Evolutionary conservation across 92 coral and sea anemone genomes (phyloP).

Genomic region (Phymanthus crucifer): DNA sequence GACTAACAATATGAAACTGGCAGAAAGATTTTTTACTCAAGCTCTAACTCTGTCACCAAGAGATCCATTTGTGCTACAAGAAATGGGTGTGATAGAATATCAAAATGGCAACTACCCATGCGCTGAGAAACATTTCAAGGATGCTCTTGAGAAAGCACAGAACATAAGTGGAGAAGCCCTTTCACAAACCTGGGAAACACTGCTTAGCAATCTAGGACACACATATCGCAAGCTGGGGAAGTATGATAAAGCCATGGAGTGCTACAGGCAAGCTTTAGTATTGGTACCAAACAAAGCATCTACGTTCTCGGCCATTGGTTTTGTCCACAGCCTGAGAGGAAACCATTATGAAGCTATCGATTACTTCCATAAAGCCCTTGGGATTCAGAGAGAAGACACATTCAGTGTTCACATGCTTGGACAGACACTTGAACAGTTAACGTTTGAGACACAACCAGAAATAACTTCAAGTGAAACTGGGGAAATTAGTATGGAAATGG

Average conservation of each 20-base stretch:
- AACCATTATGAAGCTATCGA: conserved; percentile 87
- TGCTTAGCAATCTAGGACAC: conserved; percentile 93
- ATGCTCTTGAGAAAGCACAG: conserved; percentile 89
- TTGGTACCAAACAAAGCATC: conserved; percentile 90
- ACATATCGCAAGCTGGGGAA: conserved; percentile 86
- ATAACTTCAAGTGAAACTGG: conserved; percentile 27
- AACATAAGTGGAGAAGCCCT: conserved; percentile 75
- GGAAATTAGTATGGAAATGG: conserved; percentile 79
- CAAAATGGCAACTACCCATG: conserved; percentile 79
- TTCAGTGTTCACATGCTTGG: conserved; percentile 99
- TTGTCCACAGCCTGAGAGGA: conserved; percentile 88
- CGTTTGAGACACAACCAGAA: conserved; percentile 66
- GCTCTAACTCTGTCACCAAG: conserved; percentile 86
- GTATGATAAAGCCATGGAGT: conserved; percentile 84
- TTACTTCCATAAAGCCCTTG: conserved; percentile 96
- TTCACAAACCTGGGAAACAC: conserved; percentile 93
- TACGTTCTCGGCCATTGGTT: conserved; percentile 93
- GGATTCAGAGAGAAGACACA: conserved; percentile 93
- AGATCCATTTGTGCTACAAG: conserved; percentile 96
- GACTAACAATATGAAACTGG: conserved; percentile 90
- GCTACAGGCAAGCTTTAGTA: conserved; percentile 90
- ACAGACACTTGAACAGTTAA: conserved; percentile 85
- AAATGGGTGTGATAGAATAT: conserved; percentile 95
- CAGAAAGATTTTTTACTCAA: conserved; percentile 86
- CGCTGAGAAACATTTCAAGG: conserved; percentile 90